Evolutionary conservation across 2,797 vertebrate species (phyloP), one percentile per base, ranked within the genome.

Genomic region (Pempheris klunzingeri): DNA sequence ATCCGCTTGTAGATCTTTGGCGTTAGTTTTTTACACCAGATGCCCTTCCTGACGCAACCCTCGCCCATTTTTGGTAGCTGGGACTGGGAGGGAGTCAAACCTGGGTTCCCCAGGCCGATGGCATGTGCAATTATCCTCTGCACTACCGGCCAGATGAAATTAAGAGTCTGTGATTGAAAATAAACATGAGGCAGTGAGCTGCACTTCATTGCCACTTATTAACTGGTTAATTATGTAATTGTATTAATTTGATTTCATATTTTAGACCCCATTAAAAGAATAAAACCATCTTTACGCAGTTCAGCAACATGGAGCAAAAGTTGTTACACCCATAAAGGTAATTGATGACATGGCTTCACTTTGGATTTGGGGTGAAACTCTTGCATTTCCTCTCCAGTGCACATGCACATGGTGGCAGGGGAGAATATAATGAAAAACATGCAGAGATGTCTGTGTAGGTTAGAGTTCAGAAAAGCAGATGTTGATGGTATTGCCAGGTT

Each of bases 381-480:
- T 55, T 61, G 79, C 76, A 84, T 81, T 84, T 88, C 82, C 81
- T 78, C 75, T 79, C 77, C 61, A 79, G 77, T 61, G 54, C 81
- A 86, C 78, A 82, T 81, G 82, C 77, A 75, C 85, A 54, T 30
- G 44, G 64, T 41, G 49, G 82, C 86, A 84, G 77, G 71, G 72
- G 80, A 53, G 58, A 65, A 55, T 55, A 71, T 80, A 84, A 90
- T 93, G 87, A 89, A 86, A 89, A 88, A 85, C 78, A 82, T 77
- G 55, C 71, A 77, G 71, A 24, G 10, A 39, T 74, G 68, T 72
- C 66, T 26, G 32, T 70, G 68, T 49, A 70, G 78, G 76, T 32
- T 63, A 78, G 75, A 88, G 87, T 87, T 86, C 74, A 90, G 63
- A 49, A 77, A 78, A 67, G 80, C 84, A 84, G 77, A 82, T 84